Evolutionary conservation across 2,888 invertebrate genomes (phyloP).

Genomic region (Macaria liturata): DNA sequence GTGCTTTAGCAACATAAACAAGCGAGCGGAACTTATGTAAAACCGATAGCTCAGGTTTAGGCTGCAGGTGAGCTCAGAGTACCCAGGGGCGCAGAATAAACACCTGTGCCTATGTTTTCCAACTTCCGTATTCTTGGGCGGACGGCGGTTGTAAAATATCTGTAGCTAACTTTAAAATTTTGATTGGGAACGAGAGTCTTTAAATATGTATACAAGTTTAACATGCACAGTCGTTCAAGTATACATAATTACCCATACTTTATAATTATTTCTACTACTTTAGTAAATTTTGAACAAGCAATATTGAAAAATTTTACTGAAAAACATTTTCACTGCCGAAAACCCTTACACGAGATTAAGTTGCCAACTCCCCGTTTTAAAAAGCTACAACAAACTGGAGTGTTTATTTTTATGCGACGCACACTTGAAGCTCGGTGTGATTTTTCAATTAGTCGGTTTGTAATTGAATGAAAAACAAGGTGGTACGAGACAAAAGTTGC

Average conservation of each 20-base stretch:
- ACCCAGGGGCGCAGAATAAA: slow-evolving; percentile 42
- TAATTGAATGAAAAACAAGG: slow-evolving; percentile 64
- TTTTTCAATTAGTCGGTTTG: slow-evolving; percentile 57
- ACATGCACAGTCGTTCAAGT: no score
- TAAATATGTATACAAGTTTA: no score
- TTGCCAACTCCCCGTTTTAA: neutral
- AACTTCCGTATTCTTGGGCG: slow-evolving; percentile 31
- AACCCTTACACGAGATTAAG: no score
- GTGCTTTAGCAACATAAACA: slow-evolving; percentile 43
- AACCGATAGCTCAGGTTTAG: slow-evolving; percentile 57
- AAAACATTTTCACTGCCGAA: no score
- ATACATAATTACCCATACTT: no score
- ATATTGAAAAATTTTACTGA: no score
- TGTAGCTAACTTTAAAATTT: slow-evolving; percentile 8
- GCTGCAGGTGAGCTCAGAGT: slow-evolving; percentile 40
- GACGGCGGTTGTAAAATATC: slow-evolving; percentile 13
- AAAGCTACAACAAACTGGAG: neutral
- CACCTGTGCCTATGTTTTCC: slow-evolving; percentile 40
- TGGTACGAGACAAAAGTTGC: slow-evolving; percentile 51
- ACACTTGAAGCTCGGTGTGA: slow-evolving; percentile 40
- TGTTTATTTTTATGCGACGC: slow-evolving; percentile 24
- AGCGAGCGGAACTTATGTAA: slow-evolving; percentile 57
- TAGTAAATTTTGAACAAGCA: no score
- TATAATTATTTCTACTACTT: no score
- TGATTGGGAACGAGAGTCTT: no score